phyloP scores from a whole-genome alignment of 2,888 invertebrate genomes.

The Choristoneura rosaceana region DNA sequence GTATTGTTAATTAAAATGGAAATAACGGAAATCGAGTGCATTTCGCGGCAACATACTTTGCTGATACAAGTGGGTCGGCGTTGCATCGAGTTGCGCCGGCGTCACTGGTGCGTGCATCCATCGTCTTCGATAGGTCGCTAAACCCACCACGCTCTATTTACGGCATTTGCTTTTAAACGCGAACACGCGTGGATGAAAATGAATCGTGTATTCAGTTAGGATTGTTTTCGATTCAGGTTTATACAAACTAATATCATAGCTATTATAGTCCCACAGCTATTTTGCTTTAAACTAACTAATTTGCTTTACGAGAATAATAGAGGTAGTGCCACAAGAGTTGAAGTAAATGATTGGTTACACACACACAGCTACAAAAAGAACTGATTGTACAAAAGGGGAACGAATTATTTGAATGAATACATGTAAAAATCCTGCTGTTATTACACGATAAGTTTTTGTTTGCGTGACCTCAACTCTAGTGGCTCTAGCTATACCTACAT shows the following conservation, averaged over 20 bases:
- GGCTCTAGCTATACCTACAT: too few relatives aligned
- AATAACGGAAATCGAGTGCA: constrained; percentile 47
- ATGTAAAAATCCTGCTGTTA: too few relatives aligned
- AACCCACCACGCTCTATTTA: constrained; percentile 78
- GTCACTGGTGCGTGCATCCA: constrained; percentile 68
- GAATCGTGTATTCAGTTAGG: constrained; percentile 27
- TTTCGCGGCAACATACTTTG: constrained; percentile 56
- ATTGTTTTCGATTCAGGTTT: constrained; percentile 6
- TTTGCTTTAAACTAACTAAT: too few relatives aligned
- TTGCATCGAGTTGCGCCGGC: constrained; percentile 74
- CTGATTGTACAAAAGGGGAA: too few relatives aligned
- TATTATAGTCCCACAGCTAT: background rate
- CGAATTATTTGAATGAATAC: too few relatives aligned
- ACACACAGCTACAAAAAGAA: too few relatives aligned
- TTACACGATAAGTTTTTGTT: too few relatives aligned
- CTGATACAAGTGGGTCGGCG: constrained; percentile 69
- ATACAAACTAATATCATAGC: too few relatives aligned
- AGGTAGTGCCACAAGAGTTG: too few relatives aligned
- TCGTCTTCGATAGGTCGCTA: constrained; percentile 72
- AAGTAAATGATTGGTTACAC: too few relatives aligned
- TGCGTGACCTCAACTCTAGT: too few relatives aligned
- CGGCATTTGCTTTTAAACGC: constrained; percentile 49
- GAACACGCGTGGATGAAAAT: constrained; percentile 43
- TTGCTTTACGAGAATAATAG: too few relatives aligned
- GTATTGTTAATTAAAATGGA: constrained; percentile 15